Conservation (phyloP, 1,140 invertebrate species). For the Pseudomyrmex sp. region DNA sequence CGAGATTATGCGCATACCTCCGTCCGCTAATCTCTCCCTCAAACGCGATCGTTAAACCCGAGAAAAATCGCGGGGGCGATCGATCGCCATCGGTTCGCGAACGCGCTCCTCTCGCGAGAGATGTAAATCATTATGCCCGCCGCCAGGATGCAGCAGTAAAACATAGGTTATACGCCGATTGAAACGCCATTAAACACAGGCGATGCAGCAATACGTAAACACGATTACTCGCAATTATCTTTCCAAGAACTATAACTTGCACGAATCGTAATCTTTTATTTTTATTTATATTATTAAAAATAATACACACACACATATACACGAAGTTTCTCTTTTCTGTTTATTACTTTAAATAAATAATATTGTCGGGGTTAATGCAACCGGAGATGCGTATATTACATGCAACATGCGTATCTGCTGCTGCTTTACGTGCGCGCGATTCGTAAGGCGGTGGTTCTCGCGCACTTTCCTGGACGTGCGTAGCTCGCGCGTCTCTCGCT, state of each 20-base stretch:
- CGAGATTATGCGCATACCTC: conserved; percentile 6
- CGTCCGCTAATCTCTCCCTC: not conserved
- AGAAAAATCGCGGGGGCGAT: conserved; percentile 13
- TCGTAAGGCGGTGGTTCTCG: conserved; percentile 35
- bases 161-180: too few species aligned
- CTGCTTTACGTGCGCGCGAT: conserved; percentile 61
- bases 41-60: conserved; percentile 11
- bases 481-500: conserved; percentile 2
- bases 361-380: not conserved
- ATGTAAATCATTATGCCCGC: conserved; percentile 22
- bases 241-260: too few species aligned
- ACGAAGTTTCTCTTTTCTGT: not conserved
- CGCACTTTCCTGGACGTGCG: conserved; percentile 15
- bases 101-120: not conserved
- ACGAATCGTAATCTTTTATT: too few species aligned
- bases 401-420: conserved; percentile 38
- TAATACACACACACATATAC: too few species aligned
- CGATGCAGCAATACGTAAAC: too few species aligned
- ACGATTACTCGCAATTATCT: too few species aligned
- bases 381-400: not conserved
- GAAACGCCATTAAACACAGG: too few species aligned
- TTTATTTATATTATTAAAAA: too few species aligned
- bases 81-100: conserved; percentile 1
- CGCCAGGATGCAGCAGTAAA: too few species aligned
- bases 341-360: too few species aligned